phyloP scores from a whole-genome alignment of 1,140 invertebrate species.

The Marisa cornuarietis region DNA sequence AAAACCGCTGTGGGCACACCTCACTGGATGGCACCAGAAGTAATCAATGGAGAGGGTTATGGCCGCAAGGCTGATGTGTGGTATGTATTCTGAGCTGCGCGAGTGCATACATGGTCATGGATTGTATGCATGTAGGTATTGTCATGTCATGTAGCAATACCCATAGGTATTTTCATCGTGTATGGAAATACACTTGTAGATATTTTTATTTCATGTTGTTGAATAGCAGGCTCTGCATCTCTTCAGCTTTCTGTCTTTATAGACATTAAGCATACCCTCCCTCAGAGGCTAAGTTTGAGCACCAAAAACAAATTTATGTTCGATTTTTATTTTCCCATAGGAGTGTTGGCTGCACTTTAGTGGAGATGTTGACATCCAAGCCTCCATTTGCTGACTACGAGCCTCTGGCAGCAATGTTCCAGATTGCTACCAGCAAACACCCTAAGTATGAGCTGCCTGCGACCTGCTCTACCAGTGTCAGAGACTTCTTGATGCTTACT shows the following conservation, averaged over 20 bases:
- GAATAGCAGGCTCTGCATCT: too few relatives aligned
- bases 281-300: neutral
- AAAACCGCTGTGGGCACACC: slow-evolving; percentile 64
- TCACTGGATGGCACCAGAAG: slow-evolving; percentile 67
- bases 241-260: too few relatives aligned
- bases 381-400: slow-evolving; percentile 64
- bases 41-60: slow-evolving; percentile 64
- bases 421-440: slow-evolving; percentile 61
- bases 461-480: slow-evolving; percentile 38
- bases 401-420: slow-evolving; percentile 65
- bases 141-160: too few relatives aligned
- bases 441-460: slow-evolving; percentile 59
- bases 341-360: slow-evolving; percentile 65
- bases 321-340: slow-evolving; percentile 45
- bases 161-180: too few relatives aligned
- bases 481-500: slow-evolving; percentile 55
- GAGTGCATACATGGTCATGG: neutral
- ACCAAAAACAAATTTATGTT: neutral
- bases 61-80: slow-evolving; percentile 66
- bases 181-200: too few relatives aligned
- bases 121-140: too few relatives aligned
- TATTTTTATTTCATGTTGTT: too few relatives aligned
- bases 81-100: slow-evolving; percentile 39
- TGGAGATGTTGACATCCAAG: slow-evolving; percentile 63
- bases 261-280: neutral